Evolutionary conservation across 2,113 vertebrate genomes (phyloP).

Genomic region (Onychostruthus taczanowskii): DNA sequence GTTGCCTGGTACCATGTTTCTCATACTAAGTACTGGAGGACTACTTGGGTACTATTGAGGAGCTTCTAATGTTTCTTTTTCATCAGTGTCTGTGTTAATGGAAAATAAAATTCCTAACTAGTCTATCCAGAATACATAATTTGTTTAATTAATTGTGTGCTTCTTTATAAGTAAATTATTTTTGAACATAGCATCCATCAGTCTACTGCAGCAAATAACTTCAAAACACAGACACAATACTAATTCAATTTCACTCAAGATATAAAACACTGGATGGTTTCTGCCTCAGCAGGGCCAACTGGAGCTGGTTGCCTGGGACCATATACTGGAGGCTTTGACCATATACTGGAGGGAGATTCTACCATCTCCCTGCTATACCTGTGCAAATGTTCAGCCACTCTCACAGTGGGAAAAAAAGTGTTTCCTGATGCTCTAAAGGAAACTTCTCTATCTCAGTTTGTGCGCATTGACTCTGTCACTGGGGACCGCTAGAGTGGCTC

Average conservation of each 20-base stretch:
- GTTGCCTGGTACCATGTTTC: neutral
- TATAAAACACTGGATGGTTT: neutral
- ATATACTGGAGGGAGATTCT: neutral
- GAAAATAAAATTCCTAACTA: neutral
- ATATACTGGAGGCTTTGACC: neutral
- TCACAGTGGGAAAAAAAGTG: neutral
- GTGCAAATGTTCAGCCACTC: neutral
- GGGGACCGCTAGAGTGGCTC: neutral
- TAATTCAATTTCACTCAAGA: neutral
- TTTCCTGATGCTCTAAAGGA: neutral
- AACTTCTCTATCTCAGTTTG: neutral
- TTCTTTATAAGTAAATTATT: neutral
- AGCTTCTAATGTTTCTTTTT: neutral
- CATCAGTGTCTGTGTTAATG: neutral
- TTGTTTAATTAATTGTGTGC: neutral
- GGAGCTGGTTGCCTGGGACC: neutral
- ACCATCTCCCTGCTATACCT: neutral
- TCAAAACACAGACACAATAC: neutral
- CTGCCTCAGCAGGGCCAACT: neutral
- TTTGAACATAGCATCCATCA: neutral
- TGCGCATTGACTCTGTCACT: accelerated
- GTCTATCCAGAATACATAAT: neutral
- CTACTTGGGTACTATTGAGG: neutral
- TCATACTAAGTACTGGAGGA: neutral
- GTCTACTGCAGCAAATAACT: neutral